These are phyloP conservation scores for Cryptocephalus moraei DNA, from an alignment of 2,888 invertebrate species.

Conservation along the genomic window DNA sequence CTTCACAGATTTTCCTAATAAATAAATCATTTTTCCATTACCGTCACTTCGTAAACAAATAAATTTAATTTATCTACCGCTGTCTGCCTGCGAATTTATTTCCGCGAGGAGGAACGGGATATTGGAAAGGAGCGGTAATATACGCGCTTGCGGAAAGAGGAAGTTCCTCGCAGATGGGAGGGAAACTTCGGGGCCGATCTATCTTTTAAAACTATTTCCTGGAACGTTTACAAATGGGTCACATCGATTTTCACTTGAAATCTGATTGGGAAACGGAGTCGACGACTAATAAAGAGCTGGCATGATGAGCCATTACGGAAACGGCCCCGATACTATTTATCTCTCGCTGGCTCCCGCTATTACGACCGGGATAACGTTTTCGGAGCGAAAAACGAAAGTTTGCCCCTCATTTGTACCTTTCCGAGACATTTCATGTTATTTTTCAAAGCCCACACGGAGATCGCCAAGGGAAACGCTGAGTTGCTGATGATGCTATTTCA, in stretches of 20 bases:
- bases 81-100: constrained; percentile 1
- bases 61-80: constrained; percentile 5
- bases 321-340: too few species aligned
- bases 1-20: background rate
- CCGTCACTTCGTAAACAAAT: constrained; percentile 4
- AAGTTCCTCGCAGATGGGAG: background rate
- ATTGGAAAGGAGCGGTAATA: background rate
- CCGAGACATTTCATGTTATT: too few species aligned
- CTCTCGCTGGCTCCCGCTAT: too few species aligned
- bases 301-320: too few species aligned
- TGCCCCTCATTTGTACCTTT: too few species aligned
- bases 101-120: background rate
- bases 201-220: background rate
- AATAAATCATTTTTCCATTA: constrained; percentile 3
- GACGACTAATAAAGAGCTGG: too few species aligned
- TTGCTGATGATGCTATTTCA: too few species aligned
- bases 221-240: background rate
- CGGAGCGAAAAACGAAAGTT: too few species aligned
- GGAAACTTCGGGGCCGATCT: background rate
- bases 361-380: too few species aligned
- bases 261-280: background rate
- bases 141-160: constrained; percentile 1
- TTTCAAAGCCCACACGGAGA: too few species aligned
- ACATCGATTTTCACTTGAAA: too few species aligned
- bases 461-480: too few species aligned